Evolutionary conservation across 2,888 invertebrate genomes (phyloP), one percentile per base, ranked within the genome.

Genomic region (Acronicta psi): DNA sequence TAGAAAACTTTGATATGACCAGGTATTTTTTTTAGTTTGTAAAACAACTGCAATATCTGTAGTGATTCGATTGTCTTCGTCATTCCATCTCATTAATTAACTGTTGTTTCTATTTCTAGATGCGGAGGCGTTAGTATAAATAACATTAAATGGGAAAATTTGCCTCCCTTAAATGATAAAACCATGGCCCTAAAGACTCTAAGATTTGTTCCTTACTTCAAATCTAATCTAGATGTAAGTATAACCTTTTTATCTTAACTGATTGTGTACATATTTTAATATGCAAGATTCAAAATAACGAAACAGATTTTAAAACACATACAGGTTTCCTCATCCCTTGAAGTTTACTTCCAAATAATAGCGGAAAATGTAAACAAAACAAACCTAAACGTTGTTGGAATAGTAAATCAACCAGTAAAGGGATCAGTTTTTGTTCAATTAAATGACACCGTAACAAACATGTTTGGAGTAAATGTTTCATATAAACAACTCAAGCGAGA

Each of bases 41-140:
- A n/a, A n/a, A n/a, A n/a, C n/a, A n/a, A n/a, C n/a, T n/a, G n/a
- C n/a, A n/a, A n/a, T n/a, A n/a, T n/a, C n/a, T n/a, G n/a, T n/a
- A n/a, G n/a, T n/a, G n/a, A n/a, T n/a, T n/a, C n/a, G n/a, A n/a
- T n/a, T n/a, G n/a, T n/a, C n/a, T n/a, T n/a, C n/a, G n/a, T n/a
- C n/a, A 5, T 20, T 37, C 11, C 11, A 17, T 40, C 25, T 7
- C 25, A 25, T 6, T 29, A 29, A 2, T 29, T 25, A 25, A 25
- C 25, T 25, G 10, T 25, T 14, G 14, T 42, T 34, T 25, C 20
- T 3, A 17, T 50, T 76, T 78, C 16, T 43, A 86, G 86, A 10
- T 83, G 84, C 49, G 83, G 81, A 9, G 85, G 86, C 16, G 55
- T 86, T 18, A 20, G 52, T 4, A 58, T 86, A 13, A 61, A 74